Evolutionary conservation across 2,888 invertebrate genomes (phyloP).

Genomic region (Calliphora vomitoria): DNA sequence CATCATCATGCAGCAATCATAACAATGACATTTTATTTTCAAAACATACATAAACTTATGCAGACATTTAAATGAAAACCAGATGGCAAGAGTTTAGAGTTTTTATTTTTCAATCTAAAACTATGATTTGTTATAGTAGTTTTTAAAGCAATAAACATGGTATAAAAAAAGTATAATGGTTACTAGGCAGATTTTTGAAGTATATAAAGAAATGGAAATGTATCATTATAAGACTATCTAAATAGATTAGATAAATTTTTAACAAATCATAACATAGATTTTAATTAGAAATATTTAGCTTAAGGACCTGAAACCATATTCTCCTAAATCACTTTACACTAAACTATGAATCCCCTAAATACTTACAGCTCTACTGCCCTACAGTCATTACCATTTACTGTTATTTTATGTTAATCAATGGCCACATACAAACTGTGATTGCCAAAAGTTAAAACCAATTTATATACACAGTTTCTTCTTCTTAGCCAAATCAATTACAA

Average conservation of each 20-base stretch:
- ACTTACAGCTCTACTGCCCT: background rate
- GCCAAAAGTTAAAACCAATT: background rate
- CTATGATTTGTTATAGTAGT: slow-evolving; percentile 45
- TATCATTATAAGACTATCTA: too few relatives aligned
- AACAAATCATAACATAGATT: too few relatives aligned
- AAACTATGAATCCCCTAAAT: background rate
- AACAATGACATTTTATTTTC: slow-evolving; percentile 63
- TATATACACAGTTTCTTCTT: background rate
- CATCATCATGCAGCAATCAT: slow-evolving; percentile 43
- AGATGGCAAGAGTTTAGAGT: slow-evolving; percentile 25
- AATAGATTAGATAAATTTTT: too few relatives aligned
- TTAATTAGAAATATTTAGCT: too few relatives aligned
- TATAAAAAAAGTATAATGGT: background rate
- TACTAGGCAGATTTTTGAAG: slow-evolving; percentile 1
- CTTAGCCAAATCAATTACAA: background rate
- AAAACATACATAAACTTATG: slow-evolving; percentile 29
- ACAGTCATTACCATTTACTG: background rate
- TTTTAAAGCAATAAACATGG: background rate
- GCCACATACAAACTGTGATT: background rate
- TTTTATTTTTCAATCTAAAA: slow-evolving; percentile 18
- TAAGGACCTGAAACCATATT: too few relatives aligned
- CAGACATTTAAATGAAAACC: slow-evolving; percentile 56
- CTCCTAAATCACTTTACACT: background rate
- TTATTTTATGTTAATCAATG: background rate
- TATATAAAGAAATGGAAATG: background rate